Evolutionary conservation across 2,113 vertebrate genomes (phyloP).

Genomic region (Crotalus tigris): DNA sequence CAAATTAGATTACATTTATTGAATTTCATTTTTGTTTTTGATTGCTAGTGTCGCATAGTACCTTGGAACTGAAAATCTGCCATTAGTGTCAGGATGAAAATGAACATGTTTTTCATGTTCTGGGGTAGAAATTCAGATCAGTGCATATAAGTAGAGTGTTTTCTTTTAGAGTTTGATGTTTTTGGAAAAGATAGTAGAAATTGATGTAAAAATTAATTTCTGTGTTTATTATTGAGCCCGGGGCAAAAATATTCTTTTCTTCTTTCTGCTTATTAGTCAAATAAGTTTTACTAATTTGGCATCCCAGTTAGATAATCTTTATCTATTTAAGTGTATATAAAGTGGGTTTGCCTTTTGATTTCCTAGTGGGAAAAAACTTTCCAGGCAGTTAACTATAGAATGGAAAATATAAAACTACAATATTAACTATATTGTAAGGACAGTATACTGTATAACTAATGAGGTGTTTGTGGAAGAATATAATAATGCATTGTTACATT

Average conservation of each 20-base stretch:
- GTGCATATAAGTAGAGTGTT: constrained; percentile 26
- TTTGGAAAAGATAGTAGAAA: constrained; percentile 29
- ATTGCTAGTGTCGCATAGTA: constrained; percentile 37
- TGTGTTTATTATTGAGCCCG: background rate
- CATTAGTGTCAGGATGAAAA: constrained; percentile 33
- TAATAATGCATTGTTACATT: background rate
- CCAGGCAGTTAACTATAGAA: background rate
- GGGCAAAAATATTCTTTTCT: background rate
- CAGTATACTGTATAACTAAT: background rate
- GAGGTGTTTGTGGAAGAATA: background rate
- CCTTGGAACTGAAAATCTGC: constrained; percentile 32
- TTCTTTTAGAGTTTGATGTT: constrained; percentile 25
- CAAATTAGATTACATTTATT: constrained; percentile 38
- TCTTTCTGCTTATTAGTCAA: background rate
- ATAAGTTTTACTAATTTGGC: background rate
- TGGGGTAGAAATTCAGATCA: constrained; percentile 43
- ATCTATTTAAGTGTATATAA: background rate
- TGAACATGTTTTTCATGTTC: constrained; percentile 53
- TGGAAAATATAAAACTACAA: background rate
- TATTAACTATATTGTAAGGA: background rate
- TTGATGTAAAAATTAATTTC: background rate
- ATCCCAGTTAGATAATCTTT: background rate
- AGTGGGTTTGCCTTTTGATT: background rate
- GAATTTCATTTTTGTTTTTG: constrained; percentile 47
- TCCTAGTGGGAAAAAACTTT: background rate